Evolutionary conservation across 1,140 invertebrate genomes (phyloP), one percentile per base, ranked within the genome.

Genomic region (Hylaeus anthracinus): DNA sequence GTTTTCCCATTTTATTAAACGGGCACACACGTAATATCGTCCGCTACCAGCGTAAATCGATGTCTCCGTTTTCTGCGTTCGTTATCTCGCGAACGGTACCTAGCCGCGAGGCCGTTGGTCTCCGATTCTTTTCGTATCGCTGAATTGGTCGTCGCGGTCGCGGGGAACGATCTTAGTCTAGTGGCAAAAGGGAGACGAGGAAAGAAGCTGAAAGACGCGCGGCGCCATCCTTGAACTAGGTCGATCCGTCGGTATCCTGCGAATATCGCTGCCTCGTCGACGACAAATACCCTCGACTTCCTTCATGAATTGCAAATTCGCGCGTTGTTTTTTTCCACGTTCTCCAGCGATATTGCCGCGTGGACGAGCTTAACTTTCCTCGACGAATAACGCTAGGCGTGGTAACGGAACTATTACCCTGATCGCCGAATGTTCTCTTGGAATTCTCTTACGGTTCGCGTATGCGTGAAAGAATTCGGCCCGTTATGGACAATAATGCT

Each of bases 241-340:
- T 85, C 83, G 82, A 0, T n/a, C 39, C 39, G 48, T 15, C 76
- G 26, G 69, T 69, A 71, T 85, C 78, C 82, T 74, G 82, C 79
- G 61, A 85, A 72, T 71, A 81, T 84, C 72, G 76, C 60, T 70
- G 65, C 63, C n/a, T 45, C 74, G 72, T 55, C 69, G 71, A 81
- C 81, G 78, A 71, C 78, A 65, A 81, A 76, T 69, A 69, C 53
- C 75, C 51, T 74, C 71, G 61, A 75, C 72, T 58, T 61, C 64
- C 83, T 73, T 84, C 72, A 81, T 84, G 84, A 84, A 85, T 85
- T 84, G 82, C 72, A 85, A 84, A 85, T 85, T 75, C 26, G 65
- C 45, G 65, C 53, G 65, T 83, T 71, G 48, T 71, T 66, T 84
- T 74, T 80, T 58, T 10, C 9, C 56, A 48, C 71, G 51, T 83